Evolutionary conservation across 2,888 invertebrate species (phyloP).

Genomic region (Cloeon dipterum): DNA sequence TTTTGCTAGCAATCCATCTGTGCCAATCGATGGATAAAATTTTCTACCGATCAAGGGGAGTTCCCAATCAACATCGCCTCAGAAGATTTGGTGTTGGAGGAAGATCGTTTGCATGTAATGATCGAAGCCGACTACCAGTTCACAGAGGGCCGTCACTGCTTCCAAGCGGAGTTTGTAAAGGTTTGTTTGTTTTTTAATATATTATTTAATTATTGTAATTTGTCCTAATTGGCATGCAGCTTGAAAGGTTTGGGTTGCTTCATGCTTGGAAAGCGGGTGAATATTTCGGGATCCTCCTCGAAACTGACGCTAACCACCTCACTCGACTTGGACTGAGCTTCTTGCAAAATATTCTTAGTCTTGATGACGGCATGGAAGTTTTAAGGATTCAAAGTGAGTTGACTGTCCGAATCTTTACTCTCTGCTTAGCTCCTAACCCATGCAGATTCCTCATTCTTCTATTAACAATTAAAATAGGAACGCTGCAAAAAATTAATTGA

Average conservation of each 20-base stretch:
- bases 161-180: neutral
- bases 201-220: neutral
- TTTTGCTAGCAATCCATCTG: slow-evolving; percentile 20
- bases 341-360: slow-evolving; percentile 42
- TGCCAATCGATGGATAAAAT: slow-evolving; percentile 20
- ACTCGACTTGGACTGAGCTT: slow-evolving; percentile 44
- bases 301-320: slow-evolving; percentile 52
- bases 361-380: slow-evolving; percentile 53
- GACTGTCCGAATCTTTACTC: no score
- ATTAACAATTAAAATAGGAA: neutral
- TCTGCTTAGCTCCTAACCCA: no score
- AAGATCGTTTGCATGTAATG: neutral
- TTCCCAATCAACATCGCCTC: neutral
- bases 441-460: no score
- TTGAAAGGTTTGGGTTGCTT: slow-evolving; percentile 56
- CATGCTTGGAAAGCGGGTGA: slow-evolving; percentile 59
- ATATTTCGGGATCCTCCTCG: slow-evolving; percentile 47
- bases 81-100: neutral
- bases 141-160: neutral
- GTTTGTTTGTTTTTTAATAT: neutral
- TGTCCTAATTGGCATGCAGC: slow-evolving; percentile 21
- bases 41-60: slow-evolving; percentile 7
- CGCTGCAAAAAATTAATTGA: no score
- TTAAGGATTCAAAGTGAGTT: slow-evolving; percentile 53
- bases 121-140: slow-evolving; percentile 1